Conservation (phyloP, 2,113 vertebrate species). For the Stegostoma tigrinum region DNA sequence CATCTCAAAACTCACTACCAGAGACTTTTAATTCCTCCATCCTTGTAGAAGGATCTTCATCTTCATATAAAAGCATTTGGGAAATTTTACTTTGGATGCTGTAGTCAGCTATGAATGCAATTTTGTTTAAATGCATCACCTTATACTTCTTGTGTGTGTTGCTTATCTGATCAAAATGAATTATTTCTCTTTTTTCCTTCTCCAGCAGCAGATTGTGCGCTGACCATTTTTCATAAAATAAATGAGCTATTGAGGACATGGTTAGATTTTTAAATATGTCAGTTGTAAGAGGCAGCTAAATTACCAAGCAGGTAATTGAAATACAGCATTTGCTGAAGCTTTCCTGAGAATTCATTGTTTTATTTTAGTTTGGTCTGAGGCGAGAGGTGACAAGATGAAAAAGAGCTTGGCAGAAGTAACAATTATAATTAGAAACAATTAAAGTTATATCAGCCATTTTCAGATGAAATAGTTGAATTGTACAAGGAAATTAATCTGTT, state of each 20-base stretch:
- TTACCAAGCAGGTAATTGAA: neutral
- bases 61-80: neutral
- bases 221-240: neutral
- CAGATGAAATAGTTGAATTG: neutral
- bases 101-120: neutral
- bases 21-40: no score
- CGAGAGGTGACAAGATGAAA: neutral
- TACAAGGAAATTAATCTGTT: neutral
- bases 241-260: neutral
- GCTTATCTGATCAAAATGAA: no score
- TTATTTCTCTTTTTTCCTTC: neutral
- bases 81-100: neutral
- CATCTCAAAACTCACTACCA: neutral
- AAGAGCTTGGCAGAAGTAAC: neutral
- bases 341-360: neutral
- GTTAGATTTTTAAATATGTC: neutral
- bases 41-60: neutral
- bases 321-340: neutral
- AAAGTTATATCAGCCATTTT: neutral
- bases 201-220: neutral
- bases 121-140: neutral
- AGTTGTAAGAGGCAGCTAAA: neutral
- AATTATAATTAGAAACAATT: neutral
- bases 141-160: no score
- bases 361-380: neutral